These are phyloP conservation scores for Anguilla megastoma DNA, from an alignment of 2,797 vertebrate genomes.

Conservation along the genomic window DNA sequence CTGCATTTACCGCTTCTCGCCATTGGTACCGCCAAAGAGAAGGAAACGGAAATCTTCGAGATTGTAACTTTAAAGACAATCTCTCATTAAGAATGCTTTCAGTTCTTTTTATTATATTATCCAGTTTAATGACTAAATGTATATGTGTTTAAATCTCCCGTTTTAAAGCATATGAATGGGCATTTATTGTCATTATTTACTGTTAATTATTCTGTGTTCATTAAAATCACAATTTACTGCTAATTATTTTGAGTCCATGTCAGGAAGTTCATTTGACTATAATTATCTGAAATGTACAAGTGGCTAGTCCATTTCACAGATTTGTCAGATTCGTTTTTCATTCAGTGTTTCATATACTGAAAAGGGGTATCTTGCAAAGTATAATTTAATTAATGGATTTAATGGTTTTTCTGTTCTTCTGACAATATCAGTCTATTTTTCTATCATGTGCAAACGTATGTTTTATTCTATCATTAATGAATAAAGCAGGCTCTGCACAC, in stretches of 20 bases:
- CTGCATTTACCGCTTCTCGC: too few relatives aligned
- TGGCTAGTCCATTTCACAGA: not conserved
- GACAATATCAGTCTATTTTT: not conserved
- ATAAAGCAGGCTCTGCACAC: too few relatives aligned
- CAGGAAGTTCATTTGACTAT: not conserved
- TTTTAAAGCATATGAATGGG: not conserved
- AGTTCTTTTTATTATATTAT: not conserved
- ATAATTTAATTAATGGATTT: not conserved
- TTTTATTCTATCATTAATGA: too few relatives aligned
- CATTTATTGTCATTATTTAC: not conserved
- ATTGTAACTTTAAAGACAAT: not conserved
- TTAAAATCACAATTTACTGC: not conserved
- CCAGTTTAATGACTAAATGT: not conserved
- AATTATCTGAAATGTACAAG: not conserved
- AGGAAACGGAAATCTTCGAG: too few relatives aligned
- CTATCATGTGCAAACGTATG: not conserved
- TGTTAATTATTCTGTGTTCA: not conserved
- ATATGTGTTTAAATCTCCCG: not conserved
- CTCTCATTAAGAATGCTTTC: not conserved
- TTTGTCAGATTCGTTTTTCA: not conserved
- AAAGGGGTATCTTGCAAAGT: not conserved
- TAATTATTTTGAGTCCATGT: too few relatives aligned
- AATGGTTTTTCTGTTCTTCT: too few relatives aligned
- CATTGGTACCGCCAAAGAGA: too few relatives aligned
- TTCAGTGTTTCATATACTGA: not conserved